These are phyloP conservation scores for Ceratosolen fusciceps DNA, from an alignment of 1,140 invertebrate genomes.

Conservation along the genomic window DNA sequence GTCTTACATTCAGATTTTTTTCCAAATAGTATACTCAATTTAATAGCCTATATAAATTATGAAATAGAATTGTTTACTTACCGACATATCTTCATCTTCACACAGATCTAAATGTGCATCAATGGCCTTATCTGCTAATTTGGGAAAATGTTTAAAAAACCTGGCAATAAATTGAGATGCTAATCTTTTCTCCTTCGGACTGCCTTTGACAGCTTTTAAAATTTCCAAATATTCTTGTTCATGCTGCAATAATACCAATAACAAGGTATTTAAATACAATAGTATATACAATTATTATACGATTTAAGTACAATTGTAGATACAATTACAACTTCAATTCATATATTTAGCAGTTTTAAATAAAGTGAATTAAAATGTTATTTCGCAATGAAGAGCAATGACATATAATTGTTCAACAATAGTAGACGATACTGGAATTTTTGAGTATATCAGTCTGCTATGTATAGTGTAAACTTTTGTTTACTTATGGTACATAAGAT, in stretches of 20 bases:
- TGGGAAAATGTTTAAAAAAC: conserved; percentile 94
- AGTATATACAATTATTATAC: not conserved
- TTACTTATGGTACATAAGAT: too few relatives aligned
- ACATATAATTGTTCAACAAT: too few relatives aligned
- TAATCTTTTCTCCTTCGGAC: conserved; percentile 90
- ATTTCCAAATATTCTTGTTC: conserved; percentile 90
- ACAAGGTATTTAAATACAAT: too few relatives aligned
- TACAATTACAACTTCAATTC: too few relatives aligned
- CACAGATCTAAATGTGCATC: conserved; percentile 95
- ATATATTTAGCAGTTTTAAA: too few relatives aligned
- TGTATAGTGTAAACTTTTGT: too few relatives aligned
- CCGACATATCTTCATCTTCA: conserved; percentile 93
- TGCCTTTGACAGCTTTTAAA: conserved; percentile 86
- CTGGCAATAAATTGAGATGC: conserved; percentile 95
- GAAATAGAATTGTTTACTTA: conserved; percentile 71
- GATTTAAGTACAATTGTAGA: conserved; percentile 1
- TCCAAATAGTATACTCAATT: too few relatives aligned
- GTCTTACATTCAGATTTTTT: too few relatives aligned
- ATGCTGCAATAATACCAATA: conserved; percentile 83
- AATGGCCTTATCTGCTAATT: conserved; percentile 86
- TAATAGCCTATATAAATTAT: not conserved
- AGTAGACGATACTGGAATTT: too few relatives aligned
- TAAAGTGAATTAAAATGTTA: too few relatives aligned
- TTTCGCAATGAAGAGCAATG: too few relatives aligned
- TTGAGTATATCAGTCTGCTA: too few relatives aligned